Conservation (phyloP, 1,140 invertebrate genomes). For the Portunus trituberculatus region DNA sequence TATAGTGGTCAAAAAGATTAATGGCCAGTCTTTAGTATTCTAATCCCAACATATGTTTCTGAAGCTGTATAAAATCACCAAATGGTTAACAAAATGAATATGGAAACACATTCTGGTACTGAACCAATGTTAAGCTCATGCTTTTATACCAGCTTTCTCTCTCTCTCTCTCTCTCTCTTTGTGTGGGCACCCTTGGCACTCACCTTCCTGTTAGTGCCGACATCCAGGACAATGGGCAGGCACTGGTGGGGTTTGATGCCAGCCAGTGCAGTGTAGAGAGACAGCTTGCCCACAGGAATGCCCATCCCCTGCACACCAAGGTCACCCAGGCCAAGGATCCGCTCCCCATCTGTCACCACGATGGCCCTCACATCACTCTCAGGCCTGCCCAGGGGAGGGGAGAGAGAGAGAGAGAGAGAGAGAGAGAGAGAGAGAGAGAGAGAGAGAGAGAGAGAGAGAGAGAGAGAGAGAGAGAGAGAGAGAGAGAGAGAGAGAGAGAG, state of each 20-base stretch:
- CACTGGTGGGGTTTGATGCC: conserved; percentile 96
- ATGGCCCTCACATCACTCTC: conserved; percentile 95
- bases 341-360: conserved; percentile 96
- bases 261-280: conserved; percentile 95
- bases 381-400: conserved; percentile 86
- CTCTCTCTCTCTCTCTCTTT: background rate
- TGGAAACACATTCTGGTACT: no score
- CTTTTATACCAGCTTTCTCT: no score
- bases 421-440: background rate
- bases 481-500: no score
- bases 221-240: conserved; percentile 94
- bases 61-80: no score
- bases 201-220: conserved; percentile 94
- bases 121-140: no score
- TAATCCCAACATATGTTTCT: no score
- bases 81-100: no score
- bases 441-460: background rate
- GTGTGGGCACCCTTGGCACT: conserved; percentile 76
- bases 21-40: no score
- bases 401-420: conserved; percentile 78
- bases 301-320: conserved; percentile 97
- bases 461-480: no score
- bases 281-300: conserved; percentile 96
- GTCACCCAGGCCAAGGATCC: conserved; percentile 96
- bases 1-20: no score